These are phyloP conservation scores for Speoplatyrhinus poulsoni DNA, from an alignment of 2,113 vertebrate species.

Conservation along the genomic window DNA sequence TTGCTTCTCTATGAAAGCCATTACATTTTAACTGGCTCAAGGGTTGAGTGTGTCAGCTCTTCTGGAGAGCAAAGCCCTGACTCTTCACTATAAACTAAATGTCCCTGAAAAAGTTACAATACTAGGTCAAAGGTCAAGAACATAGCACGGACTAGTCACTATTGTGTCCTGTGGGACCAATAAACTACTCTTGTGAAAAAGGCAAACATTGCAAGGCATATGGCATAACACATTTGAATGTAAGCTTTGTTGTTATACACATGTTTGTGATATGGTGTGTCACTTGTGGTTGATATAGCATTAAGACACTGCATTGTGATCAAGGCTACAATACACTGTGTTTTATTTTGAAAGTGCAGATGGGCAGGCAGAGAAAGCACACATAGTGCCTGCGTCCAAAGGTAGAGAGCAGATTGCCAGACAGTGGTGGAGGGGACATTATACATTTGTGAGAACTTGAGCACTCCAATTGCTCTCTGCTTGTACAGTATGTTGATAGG, in stretches of 20 bases:
- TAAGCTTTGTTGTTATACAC: not conserved
- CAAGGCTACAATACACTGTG: not conserved
- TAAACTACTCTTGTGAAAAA: not conserved
- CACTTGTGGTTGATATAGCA: not conserved
- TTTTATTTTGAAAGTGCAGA: slow-evolving; percentile 34
- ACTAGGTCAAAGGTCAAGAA: slow-evolving; percentile 2
- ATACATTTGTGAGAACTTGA: slow-evolving; percentile 11
- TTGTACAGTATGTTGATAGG: slow-evolving; percentile 50
- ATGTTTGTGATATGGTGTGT: not conserved
- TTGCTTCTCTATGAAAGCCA: slow-evolving; percentile 51
- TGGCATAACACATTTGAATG: slow-evolving; percentile 2
- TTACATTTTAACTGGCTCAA: slow-evolving; percentile 57
- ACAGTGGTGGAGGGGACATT: slow-evolving; percentile 32
- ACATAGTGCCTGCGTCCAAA: slow-evolving; percentile 42
- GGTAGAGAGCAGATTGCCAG: slow-evolving; percentile 30
- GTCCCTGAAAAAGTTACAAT: slow-evolving; percentile 19
- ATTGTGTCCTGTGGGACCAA: slow-evolving; percentile 6
- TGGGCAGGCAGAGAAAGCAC: slow-evolving; percentile 3
- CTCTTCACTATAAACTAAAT: slow-evolving; percentile 11
- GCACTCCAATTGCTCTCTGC: slow-evolving; percentile 41
- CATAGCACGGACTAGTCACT: slow-evolving; percentile 11
- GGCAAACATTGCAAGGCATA: not conserved
- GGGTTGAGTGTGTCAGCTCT: slow-evolving; percentile 47
- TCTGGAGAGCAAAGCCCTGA: slow-evolving; percentile 15
- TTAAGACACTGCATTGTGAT: not conserved